A percentile compares a stretch with the other conserved stretches of the same genome.
Evolutionary conservation across 2,113 vertebrate genomes (phyloP).

Genomic region (Abramis brama): DNA sequence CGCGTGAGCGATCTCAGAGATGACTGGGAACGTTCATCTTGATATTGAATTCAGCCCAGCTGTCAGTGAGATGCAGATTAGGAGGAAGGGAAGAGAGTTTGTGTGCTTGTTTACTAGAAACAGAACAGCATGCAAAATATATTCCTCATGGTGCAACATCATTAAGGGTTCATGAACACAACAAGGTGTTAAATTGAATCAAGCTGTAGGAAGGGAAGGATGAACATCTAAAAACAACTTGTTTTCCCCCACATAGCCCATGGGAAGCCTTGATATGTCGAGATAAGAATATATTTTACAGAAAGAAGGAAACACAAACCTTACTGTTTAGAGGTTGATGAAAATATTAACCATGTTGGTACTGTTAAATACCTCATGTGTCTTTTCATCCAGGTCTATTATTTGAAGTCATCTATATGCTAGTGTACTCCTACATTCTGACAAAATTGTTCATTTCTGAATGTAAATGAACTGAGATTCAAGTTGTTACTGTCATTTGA

Average conservation of each 20-base stretch:
- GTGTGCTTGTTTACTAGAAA: constrained; percentile 20
- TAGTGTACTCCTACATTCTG: background rate
- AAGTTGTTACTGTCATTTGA: background rate
- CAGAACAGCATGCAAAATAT: constrained; percentile 14
- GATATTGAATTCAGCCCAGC: constrained; percentile 30
- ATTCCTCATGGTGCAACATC: constrained; percentile 5
- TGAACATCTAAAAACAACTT: background rate
- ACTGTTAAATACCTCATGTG: background rate
- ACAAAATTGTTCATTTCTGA: background rate
- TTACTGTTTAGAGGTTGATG: background rate
- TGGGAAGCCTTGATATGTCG: background rate
- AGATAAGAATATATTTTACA: background rate
- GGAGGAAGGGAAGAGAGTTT: constrained; percentile 5
- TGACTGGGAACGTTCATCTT: constrained; percentile 12
- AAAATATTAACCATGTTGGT: background rate
- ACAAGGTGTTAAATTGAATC: constrained; percentile 4
- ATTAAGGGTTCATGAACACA: constrained; percentile 1
- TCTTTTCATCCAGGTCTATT: background rate
- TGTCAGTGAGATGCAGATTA: constrained; percentile 26
- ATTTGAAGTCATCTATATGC: background rate
- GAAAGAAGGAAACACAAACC: background rate
- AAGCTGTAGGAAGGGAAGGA: background rate
- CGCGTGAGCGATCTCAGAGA: background rate
- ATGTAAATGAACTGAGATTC: background rate
- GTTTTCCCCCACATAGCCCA: background rate